Conservation (phyloP, 1,140 invertebrate species). For the Paraescarpia echinospica region DNA sequence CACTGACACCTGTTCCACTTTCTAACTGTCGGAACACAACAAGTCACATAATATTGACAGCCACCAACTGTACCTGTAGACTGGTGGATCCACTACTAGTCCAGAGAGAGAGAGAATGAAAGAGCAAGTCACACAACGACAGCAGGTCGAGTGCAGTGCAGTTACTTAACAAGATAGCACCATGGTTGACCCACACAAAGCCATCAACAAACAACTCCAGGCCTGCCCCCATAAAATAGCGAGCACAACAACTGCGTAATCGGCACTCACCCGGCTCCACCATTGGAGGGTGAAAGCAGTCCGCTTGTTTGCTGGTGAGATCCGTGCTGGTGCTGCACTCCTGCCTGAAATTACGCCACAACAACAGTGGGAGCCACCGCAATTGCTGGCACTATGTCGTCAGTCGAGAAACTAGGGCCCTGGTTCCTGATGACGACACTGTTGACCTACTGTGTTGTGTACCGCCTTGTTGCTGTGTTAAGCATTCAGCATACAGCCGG, state of each 20-base stretch:
- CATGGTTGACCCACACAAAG: neutral
- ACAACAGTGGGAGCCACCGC: neutral
- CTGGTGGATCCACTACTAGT: neutral
- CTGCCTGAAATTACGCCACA: neutral
- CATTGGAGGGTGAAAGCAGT: neutral
- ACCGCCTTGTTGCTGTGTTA: neutral
- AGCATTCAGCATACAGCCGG: neutral
- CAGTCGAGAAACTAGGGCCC: neutral
- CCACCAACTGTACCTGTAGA: neutral
- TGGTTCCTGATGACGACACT: neutral
- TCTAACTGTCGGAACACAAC: neutral
- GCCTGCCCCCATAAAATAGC: neutral
- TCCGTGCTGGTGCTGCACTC: neutral
- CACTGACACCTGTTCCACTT: neutral
- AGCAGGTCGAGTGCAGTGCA: neutral
- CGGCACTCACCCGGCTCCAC: neutral
- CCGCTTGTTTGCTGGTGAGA: neutral
- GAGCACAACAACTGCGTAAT: neutral
- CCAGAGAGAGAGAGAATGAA: no score
- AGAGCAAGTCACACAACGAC: neutral
- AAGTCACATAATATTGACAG: neutral
- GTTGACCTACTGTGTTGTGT: neutral
- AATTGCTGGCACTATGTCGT: neutral
- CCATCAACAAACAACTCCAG: conserved; percentile 4
- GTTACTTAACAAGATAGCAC: neutral